These are phyloP conservation scores for Dendropsophus ebraccatus DNA, from an alignment of 2,113 vertebrate genomes.

Conservation along the genomic window DNA sequence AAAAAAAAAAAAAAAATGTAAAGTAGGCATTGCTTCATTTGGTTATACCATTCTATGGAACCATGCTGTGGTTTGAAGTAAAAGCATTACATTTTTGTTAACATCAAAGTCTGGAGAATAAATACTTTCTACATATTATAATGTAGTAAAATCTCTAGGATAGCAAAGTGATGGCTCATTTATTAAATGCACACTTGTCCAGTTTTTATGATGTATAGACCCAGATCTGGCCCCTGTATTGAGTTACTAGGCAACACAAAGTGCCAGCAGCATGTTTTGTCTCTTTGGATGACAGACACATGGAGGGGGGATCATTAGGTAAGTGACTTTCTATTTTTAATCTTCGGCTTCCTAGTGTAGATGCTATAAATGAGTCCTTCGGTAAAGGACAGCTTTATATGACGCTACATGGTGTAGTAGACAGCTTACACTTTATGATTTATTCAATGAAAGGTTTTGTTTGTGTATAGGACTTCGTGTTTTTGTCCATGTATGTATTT, in stretches of 20 bases:
- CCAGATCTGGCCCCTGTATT: neutral
- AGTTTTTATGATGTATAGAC: neutral
- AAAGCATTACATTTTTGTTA: too few species aligned
- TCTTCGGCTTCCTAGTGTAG: neutral
- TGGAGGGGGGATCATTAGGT: constrained; percentile 10
- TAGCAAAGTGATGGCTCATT: neutral
- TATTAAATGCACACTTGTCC: neutral
- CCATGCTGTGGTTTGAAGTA: too few species aligned
- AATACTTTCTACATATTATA: neutral
- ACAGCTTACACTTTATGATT: neutral
- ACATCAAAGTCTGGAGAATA: neutral
- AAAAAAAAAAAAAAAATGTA: too few species aligned
- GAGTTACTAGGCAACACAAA: constrained; percentile 61
- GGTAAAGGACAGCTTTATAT: neutral
- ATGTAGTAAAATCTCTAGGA: neutral
- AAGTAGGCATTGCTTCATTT: too few species aligned
- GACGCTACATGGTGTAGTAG: neutral
- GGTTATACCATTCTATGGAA: neutral
- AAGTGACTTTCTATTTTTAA: constrained; percentile 17
- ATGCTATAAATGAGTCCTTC: neutral
- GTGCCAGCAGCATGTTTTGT: neutral
- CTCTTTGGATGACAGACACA: neutral
- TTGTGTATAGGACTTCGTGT: too few species aligned
- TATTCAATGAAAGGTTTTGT: neutral
- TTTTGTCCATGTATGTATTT: too few species aligned